Base-by-base conservation (phyloP, 2,113 vertebrate species). In the Macquaria australasica region DNA sequence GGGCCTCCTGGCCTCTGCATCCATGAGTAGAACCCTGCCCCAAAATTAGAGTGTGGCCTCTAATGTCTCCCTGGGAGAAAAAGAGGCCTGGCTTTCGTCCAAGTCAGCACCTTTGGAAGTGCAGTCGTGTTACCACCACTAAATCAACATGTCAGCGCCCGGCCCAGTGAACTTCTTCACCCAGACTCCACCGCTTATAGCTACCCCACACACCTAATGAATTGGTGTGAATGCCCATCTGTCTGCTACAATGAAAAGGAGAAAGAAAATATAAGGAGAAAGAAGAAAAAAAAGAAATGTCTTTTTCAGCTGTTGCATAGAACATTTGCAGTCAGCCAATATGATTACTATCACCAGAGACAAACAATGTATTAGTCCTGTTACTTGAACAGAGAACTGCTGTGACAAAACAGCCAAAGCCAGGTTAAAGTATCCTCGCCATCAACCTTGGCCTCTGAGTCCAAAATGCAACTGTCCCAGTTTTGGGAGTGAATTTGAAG, bases 71-170 rank as follows among this genome's bases (percentile, higher is more conserved):
- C 93, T 91, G 84, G 91, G 93, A 93, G 89, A 93, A 90, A 95
- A 89, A 79, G 89, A 92, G 91, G 89, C 84, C 95, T 96, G 95
- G 95, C 92, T 94, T 95, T 94, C 74, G 75, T 96, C 95, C 95
- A 95, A 95, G 93, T 95, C 93, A 94, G 94, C 95, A 96, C 94
- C 94, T 96, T 95, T 95, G 93, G 94, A 94, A 95, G 93, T 94
- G 95, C 94, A 94, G 93, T 96, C 90, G 91, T 92, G 94, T 96
- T 96, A 96, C 94, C 89, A 73, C 92, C 89, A 95, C 93, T 95
- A 96, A 95, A 96, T 96, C 94, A 95, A 96, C 95, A 95, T 96
- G 95, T 96, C 96, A 95, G 93, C 95, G 70, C 92, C 91, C 87
- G 55, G 88, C 89, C 90, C 87, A 90, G 90, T 93, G 93, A 95